Evolutionary conservation across 2,797 vertebrate species (phyloP).

Genomic region (Monodelphis domestica): DNA sequence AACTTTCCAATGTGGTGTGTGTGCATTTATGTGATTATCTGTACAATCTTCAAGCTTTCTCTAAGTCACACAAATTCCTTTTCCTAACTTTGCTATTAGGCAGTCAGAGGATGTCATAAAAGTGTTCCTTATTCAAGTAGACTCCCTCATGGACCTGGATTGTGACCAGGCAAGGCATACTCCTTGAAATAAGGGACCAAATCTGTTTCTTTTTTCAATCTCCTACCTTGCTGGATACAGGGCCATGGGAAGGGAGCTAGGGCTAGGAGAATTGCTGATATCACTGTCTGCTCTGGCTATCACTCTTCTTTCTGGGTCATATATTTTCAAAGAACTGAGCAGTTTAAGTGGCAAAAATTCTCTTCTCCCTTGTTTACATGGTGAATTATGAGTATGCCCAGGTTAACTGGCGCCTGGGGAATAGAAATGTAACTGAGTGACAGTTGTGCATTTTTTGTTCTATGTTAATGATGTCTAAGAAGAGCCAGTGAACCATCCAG

Average conservation of each 20-base stretch:
- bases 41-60: background rate
- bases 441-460: background rate
- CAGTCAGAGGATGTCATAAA: background rate
- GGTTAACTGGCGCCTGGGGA: background rate
- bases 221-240: background rate
- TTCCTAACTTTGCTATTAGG: background rate
- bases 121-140: background rate
- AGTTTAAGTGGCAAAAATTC: background rate
- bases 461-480: background rate
- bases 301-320: background rate
- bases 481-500: background rate
- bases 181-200: background rate
- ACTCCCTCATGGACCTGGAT: background rate
- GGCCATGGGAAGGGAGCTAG: fast-evolving
- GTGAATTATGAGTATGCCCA: background rate
- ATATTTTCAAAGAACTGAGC: background rate
- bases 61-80: background rate
- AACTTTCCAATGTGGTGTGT: background rate
- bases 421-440: background rate
- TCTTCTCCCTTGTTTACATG: background rate
- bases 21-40: background rate
- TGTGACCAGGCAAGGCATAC: background rate
- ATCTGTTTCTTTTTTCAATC: background rate
- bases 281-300: background rate
- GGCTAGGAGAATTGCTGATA: background rate